Evolutionary conservation across 2,113 vertebrate genomes (phyloP).

Genomic region (Scortum barcoo): DNA sequence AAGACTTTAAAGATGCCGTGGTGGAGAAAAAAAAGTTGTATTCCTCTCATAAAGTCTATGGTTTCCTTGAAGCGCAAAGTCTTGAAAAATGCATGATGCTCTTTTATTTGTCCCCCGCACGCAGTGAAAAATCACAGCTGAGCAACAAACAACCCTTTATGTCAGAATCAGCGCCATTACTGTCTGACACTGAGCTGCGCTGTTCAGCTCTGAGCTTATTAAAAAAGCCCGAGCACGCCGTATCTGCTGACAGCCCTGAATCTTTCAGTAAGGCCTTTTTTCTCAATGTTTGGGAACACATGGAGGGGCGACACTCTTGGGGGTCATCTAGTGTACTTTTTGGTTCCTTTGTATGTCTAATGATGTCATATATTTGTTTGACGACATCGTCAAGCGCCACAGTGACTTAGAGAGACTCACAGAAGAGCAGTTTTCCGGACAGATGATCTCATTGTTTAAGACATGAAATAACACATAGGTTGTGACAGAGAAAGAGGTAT

Average conservation of each 20-base stretch:
- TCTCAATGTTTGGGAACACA: conserved; percentile 34
- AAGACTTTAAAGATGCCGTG: not conserved
- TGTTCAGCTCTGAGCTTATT: conserved; percentile 62
- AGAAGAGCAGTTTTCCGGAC: conserved; percentile 5
- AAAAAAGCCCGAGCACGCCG: conserved; percentile 59
- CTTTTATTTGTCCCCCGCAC: conserved; percentile 34
- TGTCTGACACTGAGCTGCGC: conserved; percentile 23
- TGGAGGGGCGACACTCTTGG: conserved; percentile 23
- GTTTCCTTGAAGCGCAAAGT: conserved; percentile 23
- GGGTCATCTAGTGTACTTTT: conserved; percentile 27
- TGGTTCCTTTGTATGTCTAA: conserved; percentile 34
- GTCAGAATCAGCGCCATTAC: conserved; percentile 58
- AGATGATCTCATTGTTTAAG: not conserved
- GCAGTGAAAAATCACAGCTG: conserved; percentile 45
- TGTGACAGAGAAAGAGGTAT: not conserved
- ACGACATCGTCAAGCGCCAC: not conserved
- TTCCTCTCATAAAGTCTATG: not conserved
- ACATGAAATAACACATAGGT: not conserved
- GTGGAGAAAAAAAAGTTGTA: conserved; percentile 30
- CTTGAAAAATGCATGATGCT: conserved; percentile 55
- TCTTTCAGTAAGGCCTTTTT: conserved; percentile 30
- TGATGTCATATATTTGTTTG: conserved; percentile 34
- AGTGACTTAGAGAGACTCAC: conserved; percentile 1
- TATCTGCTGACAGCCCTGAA: conserved; percentile 36
- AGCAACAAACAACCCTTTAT: conserved; percentile 49